Percentiles rank a stretch among this genome's conserved stretches.
These are phyloP conservation scores for Nasua narica DNA, from an alignment of 2,797 vertebrate genomes.

Conservation along the genomic window DNA sequence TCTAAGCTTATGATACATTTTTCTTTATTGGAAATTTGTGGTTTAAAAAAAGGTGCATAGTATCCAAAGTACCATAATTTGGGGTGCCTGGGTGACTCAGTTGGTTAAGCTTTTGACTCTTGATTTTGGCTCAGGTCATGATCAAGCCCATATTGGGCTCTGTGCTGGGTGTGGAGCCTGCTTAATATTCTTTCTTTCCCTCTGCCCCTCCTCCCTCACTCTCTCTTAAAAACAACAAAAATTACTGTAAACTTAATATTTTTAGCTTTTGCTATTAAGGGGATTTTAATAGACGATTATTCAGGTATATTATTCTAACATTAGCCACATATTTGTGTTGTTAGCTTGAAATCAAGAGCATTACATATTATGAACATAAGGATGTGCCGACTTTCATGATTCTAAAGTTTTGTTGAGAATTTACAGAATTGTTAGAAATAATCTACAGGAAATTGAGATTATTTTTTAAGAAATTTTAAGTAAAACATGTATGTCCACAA, in stretches of 20 bases:
- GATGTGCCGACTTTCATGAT: not conserved
- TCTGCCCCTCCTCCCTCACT: not conserved
- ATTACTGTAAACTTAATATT: constrained; percentile 51
- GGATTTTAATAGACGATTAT: not conserved
- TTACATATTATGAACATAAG: not conserved
- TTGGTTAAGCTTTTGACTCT: not conserved
- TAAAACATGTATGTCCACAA: not conserved
- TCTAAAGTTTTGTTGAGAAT: not conserved
- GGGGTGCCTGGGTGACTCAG: not conserved
- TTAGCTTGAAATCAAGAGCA: not conserved
- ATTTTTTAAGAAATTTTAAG: not conserved
- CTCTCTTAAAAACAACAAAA: too few relatives aligned
- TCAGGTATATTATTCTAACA: not conserved
- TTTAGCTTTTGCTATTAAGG: constrained; percentile 17
- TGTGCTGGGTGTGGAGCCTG: not conserved
- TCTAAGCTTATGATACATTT: not conserved
- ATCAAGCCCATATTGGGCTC: not conserved
- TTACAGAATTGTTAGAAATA: not conserved
- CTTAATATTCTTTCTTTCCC: not conserved
- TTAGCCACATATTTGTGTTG: constrained; percentile 11
- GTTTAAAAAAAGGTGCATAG: constrained; percentile 37
- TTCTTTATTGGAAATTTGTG: constrained; percentile 44
- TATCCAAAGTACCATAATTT: constrained; percentile 56
- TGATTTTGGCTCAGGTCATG: not conserved
- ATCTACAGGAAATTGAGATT: not conserved